Conservation (phyloP, 2,888 invertebrate genomes). For the Phyllotreta striolata region DNA sequence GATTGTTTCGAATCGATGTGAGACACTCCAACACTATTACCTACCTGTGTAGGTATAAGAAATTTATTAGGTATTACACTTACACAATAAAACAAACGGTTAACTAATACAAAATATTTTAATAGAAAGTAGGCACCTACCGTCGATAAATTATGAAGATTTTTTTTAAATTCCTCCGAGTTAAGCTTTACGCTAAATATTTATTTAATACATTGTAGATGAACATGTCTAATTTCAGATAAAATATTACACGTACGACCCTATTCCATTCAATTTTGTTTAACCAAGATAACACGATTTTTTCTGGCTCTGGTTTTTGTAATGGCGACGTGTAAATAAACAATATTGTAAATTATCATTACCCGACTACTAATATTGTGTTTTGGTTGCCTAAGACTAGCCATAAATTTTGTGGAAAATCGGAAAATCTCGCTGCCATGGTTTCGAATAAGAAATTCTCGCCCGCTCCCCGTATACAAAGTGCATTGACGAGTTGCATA, state of each 20-base stretch:
- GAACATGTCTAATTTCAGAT: conserved; percentile 9
- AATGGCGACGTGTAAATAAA: conserved; percentile 36
- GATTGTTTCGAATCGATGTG: neutral
- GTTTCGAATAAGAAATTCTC: neutral
- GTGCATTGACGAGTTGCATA: neutral
- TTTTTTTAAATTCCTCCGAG: too few relatives aligned
- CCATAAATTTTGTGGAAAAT: neutral
- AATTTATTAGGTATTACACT: too few relatives aligned
- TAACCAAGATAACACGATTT: conserved; percentile 35
- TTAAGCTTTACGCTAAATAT: too few relatives aligned
- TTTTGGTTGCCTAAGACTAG: conserved; percentile 30
- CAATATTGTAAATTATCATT: conserved; percentile 40
- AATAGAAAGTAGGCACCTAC: too few relatives aligned
- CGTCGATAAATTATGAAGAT: too few relatives aligned
- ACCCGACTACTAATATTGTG: conserved; percentile 36
- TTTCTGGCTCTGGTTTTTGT: conserved; percentile 35
- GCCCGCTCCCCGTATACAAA: neutral
- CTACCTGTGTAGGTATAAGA: too few relatives aligned
- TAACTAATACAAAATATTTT: too few relatives aligned
- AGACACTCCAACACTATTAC: too few relatives aligned
- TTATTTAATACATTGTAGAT: neutral
- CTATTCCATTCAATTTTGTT: conserved; percentile 25
- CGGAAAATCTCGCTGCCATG: neutral
- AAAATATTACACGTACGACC: conserved; percentile 18
- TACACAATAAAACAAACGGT: too few relatives aligned